Conservation (phyloP, 2,888 invertebrate genomes). For the Creontiades dilutus region DNA sequence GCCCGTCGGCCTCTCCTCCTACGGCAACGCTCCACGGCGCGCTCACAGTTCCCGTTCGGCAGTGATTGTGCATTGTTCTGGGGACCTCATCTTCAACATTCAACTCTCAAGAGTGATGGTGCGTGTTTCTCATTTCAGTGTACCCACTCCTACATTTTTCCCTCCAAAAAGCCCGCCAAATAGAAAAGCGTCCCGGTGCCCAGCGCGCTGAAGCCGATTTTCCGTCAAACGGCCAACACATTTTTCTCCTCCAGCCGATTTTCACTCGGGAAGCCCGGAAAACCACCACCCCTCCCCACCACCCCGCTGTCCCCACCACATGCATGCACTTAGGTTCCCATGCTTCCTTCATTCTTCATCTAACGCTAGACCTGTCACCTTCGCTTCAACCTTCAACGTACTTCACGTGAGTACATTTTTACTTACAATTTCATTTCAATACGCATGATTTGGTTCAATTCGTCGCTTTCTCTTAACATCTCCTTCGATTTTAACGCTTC, state of each 20-base stretch:
- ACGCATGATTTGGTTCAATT: background rate
- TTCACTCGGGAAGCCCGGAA: slow-evolving; percentile 40
- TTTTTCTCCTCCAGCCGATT: background rate
- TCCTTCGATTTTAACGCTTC: background rate
- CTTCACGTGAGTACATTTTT: slow-evolving; percentile 29
- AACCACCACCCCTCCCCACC: background rate
- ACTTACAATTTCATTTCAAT: slow-evolving; percentile 4
- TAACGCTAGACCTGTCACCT: slow-evolving; percentile 47
- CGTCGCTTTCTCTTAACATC: background rate
- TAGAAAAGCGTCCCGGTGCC: background rate
- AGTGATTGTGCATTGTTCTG: slow-evolving; percentile 65
- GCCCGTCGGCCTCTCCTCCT: slow-evolving; percentile 17
- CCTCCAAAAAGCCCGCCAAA: background rate
- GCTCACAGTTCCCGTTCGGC: slow-evolving; percentile 64
- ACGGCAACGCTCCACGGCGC: slow-evolving; percentile 1
- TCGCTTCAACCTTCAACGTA: slow-evolving; percentile 39
- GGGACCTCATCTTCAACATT: background rate
- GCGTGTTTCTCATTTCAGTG: slow-evolving; percentile 55
- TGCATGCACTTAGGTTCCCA: slow-evolving; percentile 51
- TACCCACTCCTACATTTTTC: background rate
- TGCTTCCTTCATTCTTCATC: slow-evolving; percentile 66
- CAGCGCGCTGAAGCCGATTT: background rate
- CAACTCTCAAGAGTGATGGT: slow-evolving; percentile 47
- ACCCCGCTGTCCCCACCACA: slow-evolving; percentile 43
- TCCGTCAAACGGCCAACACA: background rate